Evolutionary conservation across 2,888 invertebrate species (phyloP), one percentile per base, ranked within the genome.

Genomic region (Baronia brevicornis): DNA sequence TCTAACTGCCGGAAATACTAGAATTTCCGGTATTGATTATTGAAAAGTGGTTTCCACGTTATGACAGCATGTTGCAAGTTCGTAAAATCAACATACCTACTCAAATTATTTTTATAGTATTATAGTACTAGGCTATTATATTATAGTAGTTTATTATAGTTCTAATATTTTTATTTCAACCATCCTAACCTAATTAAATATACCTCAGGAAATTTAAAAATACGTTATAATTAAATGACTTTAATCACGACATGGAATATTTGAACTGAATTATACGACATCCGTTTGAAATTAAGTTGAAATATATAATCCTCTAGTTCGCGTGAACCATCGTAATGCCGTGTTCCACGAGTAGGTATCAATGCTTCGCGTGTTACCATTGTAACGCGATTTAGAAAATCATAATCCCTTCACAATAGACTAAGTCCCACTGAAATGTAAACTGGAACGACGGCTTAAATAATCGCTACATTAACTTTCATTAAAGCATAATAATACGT

Each of bases 301-400:
- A 47, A 46, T 42, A 41, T 60, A 56, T n/a, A 60, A 60, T 63
- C 61, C 51, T 44, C 39, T 44, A 43, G 56, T 49, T 68, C 60
- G 69, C 70, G 63, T 71, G 72, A 49, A 53, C 46, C 52, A 46
- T 57, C 60, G 62, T 44, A 53, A 20, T 52, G 54, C 53, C 61
- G 59, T 60, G 59, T 66, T 60, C 52, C 48, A 48, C 53, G 54
- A 54, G 67, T n/a, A n/a, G n/a, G n/a, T 70, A 69, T 66, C 72
- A 65, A 72, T 65, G 66, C 67, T 66, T 77, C 52, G 77, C 78
- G 73, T 78, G 80, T 72, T 64, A 61, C 61, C 64, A 69, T 70
- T 74, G 69, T 75, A 67, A 74, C 72, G 67, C 63, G 62, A 69
- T 73, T 75, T 70, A 77, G 70, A 67, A 72, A 75, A 66, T 68